Conservation (phyloP, 1,140 invertebrate genomes). For the Drosophila fuyamai region DNA sequence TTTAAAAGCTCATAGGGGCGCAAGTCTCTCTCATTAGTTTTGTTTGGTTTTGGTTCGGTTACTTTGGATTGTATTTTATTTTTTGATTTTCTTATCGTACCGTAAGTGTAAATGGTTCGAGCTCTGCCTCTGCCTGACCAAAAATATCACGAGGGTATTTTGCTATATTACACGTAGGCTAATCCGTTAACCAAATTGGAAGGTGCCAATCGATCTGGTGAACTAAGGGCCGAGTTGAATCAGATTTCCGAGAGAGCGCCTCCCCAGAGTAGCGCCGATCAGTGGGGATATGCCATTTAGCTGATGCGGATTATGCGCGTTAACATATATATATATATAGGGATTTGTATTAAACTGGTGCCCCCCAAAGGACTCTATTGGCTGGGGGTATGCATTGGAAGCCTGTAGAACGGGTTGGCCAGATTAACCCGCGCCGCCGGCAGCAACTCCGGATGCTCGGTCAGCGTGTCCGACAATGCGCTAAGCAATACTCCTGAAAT, state of each 20-base stretch:
- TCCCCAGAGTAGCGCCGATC: constrained; percentile 53
- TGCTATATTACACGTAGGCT: constrained; percentile 64
- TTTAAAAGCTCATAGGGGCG: constrained; percentile 73
- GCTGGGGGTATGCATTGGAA: constrained; percentile 71
- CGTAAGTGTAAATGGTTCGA: constrained; percentile 50
- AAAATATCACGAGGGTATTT: constrained; percentile 76
- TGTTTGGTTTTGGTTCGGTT: constrained; percentile 36
- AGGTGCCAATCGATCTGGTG: constrained; percentile 40
- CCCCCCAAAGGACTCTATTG: constrained; percentile 42
- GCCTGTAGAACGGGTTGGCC: constrained; percentile 72
- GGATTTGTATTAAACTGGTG: constrained; percentile 56
- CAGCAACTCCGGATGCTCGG: constrained; percentile 88
- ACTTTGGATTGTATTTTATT: constrained; percentile 11
- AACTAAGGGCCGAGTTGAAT: constrained; percentile 41
- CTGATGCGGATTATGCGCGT: constrained; percentile 62
- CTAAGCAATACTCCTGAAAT: constrained; percentile 88
- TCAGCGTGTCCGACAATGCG: constrained; percentile 89
- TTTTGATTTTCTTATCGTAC: constrained; percentile 41
- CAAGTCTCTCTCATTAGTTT: constrained; percentile 70
- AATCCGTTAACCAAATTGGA: constrained; percentile 41
- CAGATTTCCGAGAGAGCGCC: constrained; percentile 69
- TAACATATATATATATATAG: constrained; percentile 52
- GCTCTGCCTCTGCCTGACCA: constrained; percentile 29
- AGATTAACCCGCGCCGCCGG: constrained; percentile 84
- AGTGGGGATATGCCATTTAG: constrained; percentile 39